Evolutionary conservation across 2,113 vertebrate species (phyloP).

Genomic region (Muscicapa adusta): DNA sequence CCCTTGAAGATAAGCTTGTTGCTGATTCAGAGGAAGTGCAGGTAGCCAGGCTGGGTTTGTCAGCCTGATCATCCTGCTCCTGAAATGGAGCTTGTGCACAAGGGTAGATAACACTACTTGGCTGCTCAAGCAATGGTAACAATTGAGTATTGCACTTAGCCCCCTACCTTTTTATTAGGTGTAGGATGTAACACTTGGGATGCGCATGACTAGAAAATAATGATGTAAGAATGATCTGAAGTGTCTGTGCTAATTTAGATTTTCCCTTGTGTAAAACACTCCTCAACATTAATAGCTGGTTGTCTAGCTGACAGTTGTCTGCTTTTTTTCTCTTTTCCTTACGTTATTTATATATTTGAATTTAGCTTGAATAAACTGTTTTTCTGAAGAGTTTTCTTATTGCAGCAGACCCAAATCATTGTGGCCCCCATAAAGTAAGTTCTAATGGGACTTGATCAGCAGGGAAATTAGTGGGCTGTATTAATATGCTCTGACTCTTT

Average conservation of each 20-base stretch:
- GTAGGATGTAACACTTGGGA: neutral
- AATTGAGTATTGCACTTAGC: neutral
- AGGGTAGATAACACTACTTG: neutral
- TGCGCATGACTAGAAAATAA: neutral
- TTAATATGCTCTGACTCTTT: neutral
- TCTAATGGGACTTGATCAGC: neutral
- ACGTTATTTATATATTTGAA: neutral
- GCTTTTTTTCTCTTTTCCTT: too few relatives aligned
- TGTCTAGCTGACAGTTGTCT: neutral
- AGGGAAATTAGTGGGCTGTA: neutral
- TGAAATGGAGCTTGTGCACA: neutral
- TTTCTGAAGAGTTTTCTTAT: neutral
- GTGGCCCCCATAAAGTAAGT: neutral
- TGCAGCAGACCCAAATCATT: neutral
- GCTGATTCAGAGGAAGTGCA: neutral
- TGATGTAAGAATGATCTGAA: neutral
- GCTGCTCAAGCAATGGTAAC: neutral
- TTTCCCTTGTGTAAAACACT: neutral
- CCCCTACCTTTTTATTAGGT: neutral
- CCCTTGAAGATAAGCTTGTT: neutral
- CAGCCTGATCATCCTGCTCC: neutral
- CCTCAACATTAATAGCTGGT: neutral
- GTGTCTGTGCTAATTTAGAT: neutral
- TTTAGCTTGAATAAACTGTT: neutral
- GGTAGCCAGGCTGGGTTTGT: neutral